Evolutionary conservation across 2,888 invertebrate genomes (phyloP).

Genomic region (Parelbella ahira): DNA sequence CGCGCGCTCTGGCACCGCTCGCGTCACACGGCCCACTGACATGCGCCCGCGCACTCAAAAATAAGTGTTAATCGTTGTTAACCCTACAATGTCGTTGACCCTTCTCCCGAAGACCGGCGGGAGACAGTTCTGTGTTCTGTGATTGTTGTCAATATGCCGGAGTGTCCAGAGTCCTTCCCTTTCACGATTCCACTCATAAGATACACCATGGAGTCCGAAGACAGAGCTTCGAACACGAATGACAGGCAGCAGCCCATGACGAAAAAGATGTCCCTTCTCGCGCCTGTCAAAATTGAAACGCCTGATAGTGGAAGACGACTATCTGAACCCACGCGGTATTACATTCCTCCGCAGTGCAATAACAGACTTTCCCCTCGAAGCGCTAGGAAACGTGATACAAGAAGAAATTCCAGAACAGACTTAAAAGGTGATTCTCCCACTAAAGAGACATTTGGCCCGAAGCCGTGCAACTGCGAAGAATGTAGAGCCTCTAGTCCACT

Average conservation of each 20-base stretch:
- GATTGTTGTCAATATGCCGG: constrained; percentile 62
- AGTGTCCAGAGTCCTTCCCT: constrained; percentile 68
- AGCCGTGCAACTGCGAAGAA: constrained; percentile 71
- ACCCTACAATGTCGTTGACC: constrained; percentile 50
- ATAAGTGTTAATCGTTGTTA: constrained; percentile 29
- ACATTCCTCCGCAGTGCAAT: constrained; percentile 72
- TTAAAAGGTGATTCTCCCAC: constrained; percentile 48
- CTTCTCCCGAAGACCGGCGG: constrained; percentile 37
- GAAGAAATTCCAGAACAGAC: constrained; percentile 57
- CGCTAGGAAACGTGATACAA: constrained; percentile 63
- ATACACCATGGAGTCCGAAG: constrained; percentile 74
- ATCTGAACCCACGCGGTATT: constrained; percentile 66
- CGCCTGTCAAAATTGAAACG: constrained; percentile 71
- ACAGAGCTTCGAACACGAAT: constrained; percentile 37
- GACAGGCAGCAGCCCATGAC: constrained; percentile 53
- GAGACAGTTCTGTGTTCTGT: constrained; percentile 47
- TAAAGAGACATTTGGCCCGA: constrained; percentile 55
- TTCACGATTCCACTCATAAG: constrained; percentile 72
- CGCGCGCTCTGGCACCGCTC: constrained; percentile 45
- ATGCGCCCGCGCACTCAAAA: constrained; percentile 28
- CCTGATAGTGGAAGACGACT: constrained; percentile 63
- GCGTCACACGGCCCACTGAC: constrained; percentile 34
- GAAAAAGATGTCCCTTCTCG: constrained; percentile 68
- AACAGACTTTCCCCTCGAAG: constrained; percentile 69
- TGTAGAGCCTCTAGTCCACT: constrained; percentile 77